Conservation (phyloP, 2,113 vertebrate species). For the Aix galericulata region DNA sequence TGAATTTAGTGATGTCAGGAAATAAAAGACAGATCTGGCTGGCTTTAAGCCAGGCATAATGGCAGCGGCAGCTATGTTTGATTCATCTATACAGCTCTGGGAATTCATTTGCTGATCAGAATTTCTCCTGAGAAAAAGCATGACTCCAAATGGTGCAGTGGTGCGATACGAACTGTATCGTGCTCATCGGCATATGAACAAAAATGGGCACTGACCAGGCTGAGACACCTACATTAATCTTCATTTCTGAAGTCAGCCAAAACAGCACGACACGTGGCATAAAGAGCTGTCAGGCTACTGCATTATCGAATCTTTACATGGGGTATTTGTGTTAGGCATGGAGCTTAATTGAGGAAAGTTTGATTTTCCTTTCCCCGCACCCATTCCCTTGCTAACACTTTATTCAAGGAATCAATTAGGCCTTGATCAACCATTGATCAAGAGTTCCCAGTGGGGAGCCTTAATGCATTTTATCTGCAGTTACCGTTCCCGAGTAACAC, state of each 20-base stretch:
- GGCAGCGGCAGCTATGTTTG: not conserved
- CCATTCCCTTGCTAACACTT: constrained; percentile 38
- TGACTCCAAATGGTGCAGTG: not conserved
- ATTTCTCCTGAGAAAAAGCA: not conserved
- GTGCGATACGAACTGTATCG: not conserved
- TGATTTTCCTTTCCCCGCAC: constrained; percentile 30
- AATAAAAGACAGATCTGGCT: not conserved
- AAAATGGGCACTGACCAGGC: not conserved
- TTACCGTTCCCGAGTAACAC: constrained; percentile 37
- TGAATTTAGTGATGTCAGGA: not conserved
- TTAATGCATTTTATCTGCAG: constrained; percentile 58
- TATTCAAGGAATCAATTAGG: constrained; percentile 48
- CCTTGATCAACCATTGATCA: constrained; percentile 43
- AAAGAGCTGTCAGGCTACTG: not conserved
- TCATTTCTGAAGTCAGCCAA: not conserved
- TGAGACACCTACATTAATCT: not conserved
- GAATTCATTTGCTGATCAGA: not conserved
- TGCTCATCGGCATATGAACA: not conserved
- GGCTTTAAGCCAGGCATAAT: not conserved
- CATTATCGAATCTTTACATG: not conserved
- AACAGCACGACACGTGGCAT: rapidly evolving
- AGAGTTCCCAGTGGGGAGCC: not conserved
- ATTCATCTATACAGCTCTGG: not conserved
- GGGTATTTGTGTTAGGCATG: not conserved
- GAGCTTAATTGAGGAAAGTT: constrained; percentile 21